phyloP scores from a whole-genome alignment of 2,888 invertebrate species.

The Athripsodes cinereus region DNA sequence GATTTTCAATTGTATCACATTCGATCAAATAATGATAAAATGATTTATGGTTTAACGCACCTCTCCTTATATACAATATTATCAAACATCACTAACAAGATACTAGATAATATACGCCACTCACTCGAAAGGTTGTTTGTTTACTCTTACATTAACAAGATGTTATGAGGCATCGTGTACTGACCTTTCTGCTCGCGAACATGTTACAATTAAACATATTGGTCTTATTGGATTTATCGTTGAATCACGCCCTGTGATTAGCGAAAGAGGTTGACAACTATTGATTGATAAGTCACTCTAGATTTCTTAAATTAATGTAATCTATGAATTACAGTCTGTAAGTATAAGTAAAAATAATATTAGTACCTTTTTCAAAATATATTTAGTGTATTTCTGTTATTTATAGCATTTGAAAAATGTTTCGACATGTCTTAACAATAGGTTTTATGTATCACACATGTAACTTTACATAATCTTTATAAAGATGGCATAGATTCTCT shows the following conservation, averaged over 20 bases:
- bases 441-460: too few species aligned
- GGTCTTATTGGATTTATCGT: constrained; percentile 1
- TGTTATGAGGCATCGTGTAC: not conserved
- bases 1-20: constrained; percentile 1
- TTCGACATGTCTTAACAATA: too few species aligned
- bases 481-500: too few species aligned
- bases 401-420: too few species aligned
- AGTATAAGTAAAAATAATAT: too few species aligned
- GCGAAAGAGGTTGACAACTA: not conserved
- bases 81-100: not conserved
- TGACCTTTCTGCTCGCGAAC: not conserved
- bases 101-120: not conserved
- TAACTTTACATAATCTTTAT: too few species aligned
- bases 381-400: too few species aligned
- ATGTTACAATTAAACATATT: not conserved
- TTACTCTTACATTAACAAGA: not conserved
- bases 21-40: not conserved
- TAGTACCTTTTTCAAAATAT: too few species aligned
- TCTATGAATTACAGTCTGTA: too few species aligned
- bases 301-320: too few species aligned
- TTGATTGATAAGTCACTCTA: not conserved
- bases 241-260: constrained; percentile 6
- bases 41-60: not conserved
- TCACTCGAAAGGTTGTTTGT: not conserved
- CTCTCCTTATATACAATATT: not conserved